These are phyloP conservation scores for Megalops cyprinoides DNA, from an alignment of 2,797 vertebrate species.

Conservation along the genomic window DNA sequence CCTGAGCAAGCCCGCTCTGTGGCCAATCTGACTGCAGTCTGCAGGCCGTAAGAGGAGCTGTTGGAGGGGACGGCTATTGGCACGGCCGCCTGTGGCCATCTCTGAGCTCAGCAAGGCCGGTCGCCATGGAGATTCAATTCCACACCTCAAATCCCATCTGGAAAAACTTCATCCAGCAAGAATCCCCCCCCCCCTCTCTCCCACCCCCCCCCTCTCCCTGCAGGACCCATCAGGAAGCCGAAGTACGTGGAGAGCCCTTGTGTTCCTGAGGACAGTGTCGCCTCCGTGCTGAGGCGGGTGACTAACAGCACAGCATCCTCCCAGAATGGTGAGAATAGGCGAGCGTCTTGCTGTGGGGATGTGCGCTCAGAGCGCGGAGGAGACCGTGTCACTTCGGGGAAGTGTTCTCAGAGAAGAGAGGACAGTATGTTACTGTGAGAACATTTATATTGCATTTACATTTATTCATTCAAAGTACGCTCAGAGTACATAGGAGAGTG, in stretches of 20 bases:
- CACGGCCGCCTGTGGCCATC: neutral
- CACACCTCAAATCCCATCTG: slow-evolving; percentile 73
- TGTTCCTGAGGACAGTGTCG: slow-evolving; percentile 77
- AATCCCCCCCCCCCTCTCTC: slow-evolving; percentile 53
- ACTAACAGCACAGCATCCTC: slow-evolving; percentile 73
- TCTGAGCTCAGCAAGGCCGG: slow-evolving; percentile 46
- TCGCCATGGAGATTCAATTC: slow-evolving; percentile 68
- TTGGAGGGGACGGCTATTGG: slow-evolving; percentile 1
- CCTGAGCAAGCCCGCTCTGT: slow-evolving; percentile 35
- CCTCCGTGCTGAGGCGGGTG: slow-evolving; percentile 74
- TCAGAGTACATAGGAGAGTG: no score
- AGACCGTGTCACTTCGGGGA: neutral
- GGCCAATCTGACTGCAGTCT: neutral
- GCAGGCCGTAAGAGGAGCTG: neutral
- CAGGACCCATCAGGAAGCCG: slow-evolving; percentile 87
- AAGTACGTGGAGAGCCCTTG: slow-evolving; percentile 88
- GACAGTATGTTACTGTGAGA: no score
- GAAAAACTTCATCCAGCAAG: slow-evolving; percentile 69
- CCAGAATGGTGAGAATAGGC: slow-evolving; percentile 69
- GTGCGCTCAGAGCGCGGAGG: neutral
- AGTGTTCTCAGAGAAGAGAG: no score
- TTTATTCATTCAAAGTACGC: no score
- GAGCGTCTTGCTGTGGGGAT: slow-evolving; percentile 33
- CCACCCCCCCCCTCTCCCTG: slow-evolving; percentile 58
- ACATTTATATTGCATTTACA: no score